Percentiles rank a stretch among this genome's conserved stretches.
These are phyloP conservation scores for Erythrocebus patas DNA, from an alignment of 2,113 vertebrate species.

Conservation along the genomic window DNA sequence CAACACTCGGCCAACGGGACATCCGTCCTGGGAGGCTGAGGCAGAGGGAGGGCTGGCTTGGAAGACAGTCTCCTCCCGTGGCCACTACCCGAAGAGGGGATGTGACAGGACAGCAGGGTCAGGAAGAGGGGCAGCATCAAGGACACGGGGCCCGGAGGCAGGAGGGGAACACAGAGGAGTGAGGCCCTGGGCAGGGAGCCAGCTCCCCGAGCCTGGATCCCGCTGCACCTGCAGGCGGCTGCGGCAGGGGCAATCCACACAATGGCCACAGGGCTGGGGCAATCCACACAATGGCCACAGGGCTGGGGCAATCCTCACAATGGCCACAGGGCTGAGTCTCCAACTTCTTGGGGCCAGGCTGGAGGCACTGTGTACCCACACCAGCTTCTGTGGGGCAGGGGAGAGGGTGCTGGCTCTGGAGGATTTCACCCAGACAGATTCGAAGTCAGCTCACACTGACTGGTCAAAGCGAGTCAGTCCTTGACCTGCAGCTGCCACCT, in stretches of 20 bases:
- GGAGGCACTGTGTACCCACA: fast-evolving
- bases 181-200: background rate
- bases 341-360: background rate
- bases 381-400: background rate
- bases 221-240: fast-evolving
- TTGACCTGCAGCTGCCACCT: background rate
- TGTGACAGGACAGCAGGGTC: background rate
- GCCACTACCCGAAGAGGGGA: background rate
- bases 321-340: background rate
- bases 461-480: background rate
- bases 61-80: fast-evolving
- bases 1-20: fast-evolving
- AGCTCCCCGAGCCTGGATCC: background rate
- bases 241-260: background rate
- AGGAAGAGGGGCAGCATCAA: background rate
- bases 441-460: background rate
- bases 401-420: background rate
- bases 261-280: background rate
- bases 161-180: too few relatives aligned
- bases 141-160: background rate
- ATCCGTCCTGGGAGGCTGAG: background rate
- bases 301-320: background rate
- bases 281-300: too few relatives aligned
- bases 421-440: fast-evolving
- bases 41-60: background rate